Percentiles rank a stretch among this genome's conserved stretches.
These are phyloP conservation scores for Trinorchestia longiramus DNA, from an alignment of 1,140 invertebrate species.

Conservation along the genomic window DNA sequence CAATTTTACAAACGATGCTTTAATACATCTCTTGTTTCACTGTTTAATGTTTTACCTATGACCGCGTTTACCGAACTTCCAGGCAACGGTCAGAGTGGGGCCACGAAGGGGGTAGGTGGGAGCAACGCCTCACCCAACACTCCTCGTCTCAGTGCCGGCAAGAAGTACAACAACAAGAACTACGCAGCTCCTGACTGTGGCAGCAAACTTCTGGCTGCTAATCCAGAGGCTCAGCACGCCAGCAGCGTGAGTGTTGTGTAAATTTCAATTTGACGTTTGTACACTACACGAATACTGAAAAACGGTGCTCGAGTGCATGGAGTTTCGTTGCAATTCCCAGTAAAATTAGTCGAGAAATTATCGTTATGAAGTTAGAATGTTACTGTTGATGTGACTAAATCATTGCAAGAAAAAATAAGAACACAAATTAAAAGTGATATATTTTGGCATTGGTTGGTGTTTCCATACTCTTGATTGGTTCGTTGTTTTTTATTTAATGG, in stretches of 20 bases:
- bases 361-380: too few species aligned
- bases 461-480: too few species aligned
- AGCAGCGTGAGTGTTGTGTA: slow-evolving; percentile 69
- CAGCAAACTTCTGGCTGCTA: slow-evolving; percentile 93
- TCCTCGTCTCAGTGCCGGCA: slow-evolving; percentile 34
- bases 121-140: not conserved
- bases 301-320: too few species aligned
- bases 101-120: not conserved
- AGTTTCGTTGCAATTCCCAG: too few species aligned
- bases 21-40: too few species aligned
- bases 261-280: not conserved
- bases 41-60: not conserved
- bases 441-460: too few species aligned
- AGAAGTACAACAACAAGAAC: slow-evolving; percentile 77
- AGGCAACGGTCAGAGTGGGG: not conserved
- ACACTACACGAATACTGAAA: not conserved
- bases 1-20: too few species aligned
- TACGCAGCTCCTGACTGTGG: slow-evolving; percentile 97
- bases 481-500: too few species aligned
- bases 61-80: not conserved
- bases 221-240: slow-evolving; percentile 89
- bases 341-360: too few species aligned
- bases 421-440: too few species aligned
- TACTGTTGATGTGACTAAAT: too few species aligned
- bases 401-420: too few species aligned